Conservation (phyloP, 2,888 invertebrate species). For the Rhyacophila evoluta region DNA sequence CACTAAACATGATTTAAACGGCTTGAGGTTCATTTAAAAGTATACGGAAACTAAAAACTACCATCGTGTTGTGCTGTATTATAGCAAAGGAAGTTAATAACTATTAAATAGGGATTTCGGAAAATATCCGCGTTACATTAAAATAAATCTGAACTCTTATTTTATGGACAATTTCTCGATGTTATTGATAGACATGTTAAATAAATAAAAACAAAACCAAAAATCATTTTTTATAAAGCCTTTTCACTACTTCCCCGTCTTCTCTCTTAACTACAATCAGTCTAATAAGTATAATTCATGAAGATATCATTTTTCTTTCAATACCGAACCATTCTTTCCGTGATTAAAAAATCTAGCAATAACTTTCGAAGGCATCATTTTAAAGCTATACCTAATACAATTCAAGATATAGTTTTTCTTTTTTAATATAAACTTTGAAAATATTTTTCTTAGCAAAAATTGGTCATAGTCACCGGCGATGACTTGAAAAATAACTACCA, state of each 20-base stretch:
- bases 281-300: constrained; percentile 42
- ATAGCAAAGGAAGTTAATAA: too few relatives aligned
- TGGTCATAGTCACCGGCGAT: constrained; percentile 38
- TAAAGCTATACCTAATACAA: constrained; percentile 54
- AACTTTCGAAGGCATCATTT: constrained; percentile 53
- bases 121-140: too few relatives aligned
- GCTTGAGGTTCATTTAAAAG: not conserved
- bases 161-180: constrained; percentile 4
- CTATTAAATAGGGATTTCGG: too few relatives aligned
- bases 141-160: not conserved
- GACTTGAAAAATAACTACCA: constrained; percentile 23
- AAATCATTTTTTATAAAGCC: constrained; percentile 12
- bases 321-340: constrained; percentile 26
- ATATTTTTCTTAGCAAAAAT: constrained; percentile 33
- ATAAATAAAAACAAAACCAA: not conserved
- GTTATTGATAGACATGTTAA: not conserved
- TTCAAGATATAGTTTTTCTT: constrained; percentile 6
- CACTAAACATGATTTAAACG: not conserved
- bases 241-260: not conserved
- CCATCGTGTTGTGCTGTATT: not conserved
- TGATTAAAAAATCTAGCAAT: constrained; percentile 40
- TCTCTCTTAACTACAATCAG: constrained; percentile 51
- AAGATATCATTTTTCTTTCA: constrained; percentile 4
- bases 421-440: constrained; percentile 12
- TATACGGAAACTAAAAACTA: not conserved